These are phyloP conservation scores for Spinibarbus caldwelli DNA, from an alignment of 2,797 vertebrate genomes.

Conservation along the genomic window DNA sequence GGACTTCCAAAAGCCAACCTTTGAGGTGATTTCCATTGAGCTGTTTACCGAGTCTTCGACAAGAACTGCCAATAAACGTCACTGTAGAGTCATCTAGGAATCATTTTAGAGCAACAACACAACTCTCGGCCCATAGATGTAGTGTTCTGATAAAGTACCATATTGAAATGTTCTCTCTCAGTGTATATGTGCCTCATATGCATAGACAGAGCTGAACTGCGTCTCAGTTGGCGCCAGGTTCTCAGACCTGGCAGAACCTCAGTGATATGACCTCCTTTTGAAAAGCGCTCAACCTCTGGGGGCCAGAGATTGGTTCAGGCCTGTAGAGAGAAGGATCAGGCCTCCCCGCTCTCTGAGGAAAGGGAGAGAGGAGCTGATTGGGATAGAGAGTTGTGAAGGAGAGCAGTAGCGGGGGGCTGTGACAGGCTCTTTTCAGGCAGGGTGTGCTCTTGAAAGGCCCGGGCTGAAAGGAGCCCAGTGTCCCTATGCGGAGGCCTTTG, in stretches of 20 bases:
- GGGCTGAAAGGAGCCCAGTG: slow-evolving; percentile 60
- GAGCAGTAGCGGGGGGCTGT: slow-evolving; percentile 56
- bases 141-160: background rate
- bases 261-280: slow-evolving; percentile 64
- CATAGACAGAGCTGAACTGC: slow-evolving; percentile 38
- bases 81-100: background rate
- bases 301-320: slow-evolving; percentile 62
- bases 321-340: slow-evolving; percentile 54
- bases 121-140: background rate
- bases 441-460: slow-evolving; percentile 60
- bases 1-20: background rate
- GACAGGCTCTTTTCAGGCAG: slow-evolving; percentile 63
- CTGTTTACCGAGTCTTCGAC: background rate
- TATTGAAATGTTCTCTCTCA: background rate
- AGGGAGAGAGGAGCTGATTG: slow-evolving; percentile 53
- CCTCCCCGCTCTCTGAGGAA: slow-evolving; percentile 55
- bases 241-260: slow-evolving; percentile 62
- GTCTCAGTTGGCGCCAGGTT: slow-evolving; percentile 48
- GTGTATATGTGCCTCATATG: slow-evolving; percentile 36
- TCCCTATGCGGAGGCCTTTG: slow-evolving; percentile 63
- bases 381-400: slow-evolving; percentile 51
- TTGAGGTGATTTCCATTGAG: background rate
- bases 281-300: slow-evolving; percentile 60
- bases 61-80: background rate
- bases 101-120: background rate